These are phyloP conservation scores for Campaea margaritaria DNA, from an alignment of 2,888 invertebrate species.

Conservation along the genomic window DNA sequence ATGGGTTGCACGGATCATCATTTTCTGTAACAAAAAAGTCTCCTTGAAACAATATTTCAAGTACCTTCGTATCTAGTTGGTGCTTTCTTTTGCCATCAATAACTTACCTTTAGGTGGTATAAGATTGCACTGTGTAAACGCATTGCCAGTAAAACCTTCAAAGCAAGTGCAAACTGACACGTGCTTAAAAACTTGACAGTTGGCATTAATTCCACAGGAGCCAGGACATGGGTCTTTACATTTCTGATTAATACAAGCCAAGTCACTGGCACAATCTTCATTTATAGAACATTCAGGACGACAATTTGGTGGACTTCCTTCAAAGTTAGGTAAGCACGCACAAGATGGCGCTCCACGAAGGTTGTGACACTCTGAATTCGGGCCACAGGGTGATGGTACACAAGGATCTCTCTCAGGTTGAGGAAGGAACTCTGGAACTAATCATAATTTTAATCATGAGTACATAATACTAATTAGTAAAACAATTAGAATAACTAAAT, in stretches of 20 bases:
- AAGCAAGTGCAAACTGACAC: constrained; percentile 87
- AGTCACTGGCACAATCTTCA: constrained; percentile 87
- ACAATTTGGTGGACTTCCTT: constrained; percentile 88
- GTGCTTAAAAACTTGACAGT: constrained; percentile 86
- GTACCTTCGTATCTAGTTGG: neutral
- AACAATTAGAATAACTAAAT: neutral
- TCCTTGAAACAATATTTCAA: neutral
- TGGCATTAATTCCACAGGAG: constrained; percentile 86
- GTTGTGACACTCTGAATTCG: constrained; percentile 86
- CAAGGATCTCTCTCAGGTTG: constrained; percentile 84
- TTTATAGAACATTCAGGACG: constrained; percentile 88
- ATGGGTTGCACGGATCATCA: constrained; percentile 87
- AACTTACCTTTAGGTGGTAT: constrained; percentile 68
- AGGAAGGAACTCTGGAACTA: constrained; percentile 63
- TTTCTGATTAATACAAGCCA: constrained; percentile 88
- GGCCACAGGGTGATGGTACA: constrained; percentile 88
- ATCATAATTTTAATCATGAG: constrained; percentile 31
- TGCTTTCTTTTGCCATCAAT: neutral
- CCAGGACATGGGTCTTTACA: constrained; percentile 90
- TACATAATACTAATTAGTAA: neutral
- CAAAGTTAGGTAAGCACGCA: constrained; percentile 86
- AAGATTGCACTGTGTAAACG: constrained; percentile 82
- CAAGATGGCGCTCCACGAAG: constrained; percentile 85
- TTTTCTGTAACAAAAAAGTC: constrained; percentile 55
- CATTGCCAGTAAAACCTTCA: constrained; percentile 86